A percentile compares a stretch with the other conserved stretches of the same genome.
phyloP scores from a whole-genome alignment of 2,797 vertebrate genomes.

The Adelosebastes latens region DNA sequence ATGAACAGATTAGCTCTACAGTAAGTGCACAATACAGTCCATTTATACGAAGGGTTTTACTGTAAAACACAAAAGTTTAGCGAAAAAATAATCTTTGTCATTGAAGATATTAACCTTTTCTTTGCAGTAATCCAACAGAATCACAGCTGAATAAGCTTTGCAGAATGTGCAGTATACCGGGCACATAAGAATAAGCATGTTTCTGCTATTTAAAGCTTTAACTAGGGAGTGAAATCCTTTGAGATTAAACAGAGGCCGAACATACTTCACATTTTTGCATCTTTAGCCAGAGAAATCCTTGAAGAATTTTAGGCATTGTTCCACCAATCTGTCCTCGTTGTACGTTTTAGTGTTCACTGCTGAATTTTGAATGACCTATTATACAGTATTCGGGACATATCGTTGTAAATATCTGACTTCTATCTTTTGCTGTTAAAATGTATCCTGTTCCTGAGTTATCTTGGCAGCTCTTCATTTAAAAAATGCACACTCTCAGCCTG shows the following conservation, averaged over 20 bases:
- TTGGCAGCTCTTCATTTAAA: background rate
- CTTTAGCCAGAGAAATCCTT: conserved; percentile 40
- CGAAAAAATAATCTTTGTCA: background rate
- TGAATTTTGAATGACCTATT: background rate
- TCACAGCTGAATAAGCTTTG: conserved; percentile 6
- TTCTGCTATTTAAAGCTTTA: conserved; percentile 19
- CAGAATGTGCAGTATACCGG: background rate
- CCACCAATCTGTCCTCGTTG: background rate
- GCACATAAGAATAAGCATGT: background rate
- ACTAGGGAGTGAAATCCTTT: conserved; percentile 25
- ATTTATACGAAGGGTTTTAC: background rate
- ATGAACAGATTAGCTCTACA: background rate
- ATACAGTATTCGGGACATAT: background rate
- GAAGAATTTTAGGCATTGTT: conserved; percentile 43
- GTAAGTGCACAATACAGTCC: background rate
- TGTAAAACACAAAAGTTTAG: conserved; percentile 2
- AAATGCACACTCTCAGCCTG: background rate
- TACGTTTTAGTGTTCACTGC: background rate
- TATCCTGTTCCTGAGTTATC: background rate
- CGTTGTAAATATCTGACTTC: background rate
- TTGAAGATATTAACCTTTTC: background rate
- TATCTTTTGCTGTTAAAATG: background rate
- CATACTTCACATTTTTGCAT: conserved; percentile 53
- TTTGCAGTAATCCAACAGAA: conserved; percentile 24
- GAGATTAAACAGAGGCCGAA: conserved; percentile 43